A percentile compares a stretch with the other conserved stretches of the same genome.
Evolutionary conservation across 2,888 invertebrate genomes (phyloP).

Genomic region (Heliothis peltigera): DNA sequence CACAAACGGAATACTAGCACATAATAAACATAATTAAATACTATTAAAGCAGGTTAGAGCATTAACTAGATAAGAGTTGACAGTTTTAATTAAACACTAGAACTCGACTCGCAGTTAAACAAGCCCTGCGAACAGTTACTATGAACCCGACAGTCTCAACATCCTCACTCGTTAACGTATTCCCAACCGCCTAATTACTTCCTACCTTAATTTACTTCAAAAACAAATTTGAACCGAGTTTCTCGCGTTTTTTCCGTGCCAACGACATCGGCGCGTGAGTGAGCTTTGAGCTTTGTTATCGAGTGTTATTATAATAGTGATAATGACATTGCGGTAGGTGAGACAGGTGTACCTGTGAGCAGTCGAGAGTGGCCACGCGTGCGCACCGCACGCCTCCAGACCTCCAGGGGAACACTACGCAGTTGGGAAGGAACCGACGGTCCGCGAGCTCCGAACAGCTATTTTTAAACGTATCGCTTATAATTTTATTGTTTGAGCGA

Average conservation of each 20-base stretch:
- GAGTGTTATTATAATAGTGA: constrained; percentile 83
- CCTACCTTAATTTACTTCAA: constrained; percentile 58
- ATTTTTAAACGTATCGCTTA: constrained; percentile 86
- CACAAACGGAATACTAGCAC: constrained; percentile 24
- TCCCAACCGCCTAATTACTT: constrained; percentile 67
- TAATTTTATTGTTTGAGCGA: constrained; percentile 89
- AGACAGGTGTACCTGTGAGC: constrained; percentile 86
- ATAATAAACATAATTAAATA: constrained; percentile 40
- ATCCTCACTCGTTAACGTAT: constrained; percentile 65
- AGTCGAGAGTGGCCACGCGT: constrained; percentile 77
- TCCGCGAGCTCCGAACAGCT: constrained; percentile 74
- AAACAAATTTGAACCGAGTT: constrained; percentile 60
- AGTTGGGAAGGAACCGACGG: constrained; percentile 68
- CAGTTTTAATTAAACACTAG: constrained; percentile 47
- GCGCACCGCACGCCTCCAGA: constrained; percentile 85
- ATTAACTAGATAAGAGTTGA: constrained; percentile 34
- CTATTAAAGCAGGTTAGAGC: constrained; percentile 26
- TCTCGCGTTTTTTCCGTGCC: constrained; percentile 61
- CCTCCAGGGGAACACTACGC: constrained; percentile 80
- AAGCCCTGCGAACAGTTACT: constrained; percentile 42
- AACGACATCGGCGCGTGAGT: constrained; percentile 67
- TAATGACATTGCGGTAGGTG: constrained; percentile 87
- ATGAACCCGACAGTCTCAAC: constrained; percentile 37
- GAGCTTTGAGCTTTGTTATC: constrained; percentile 79
- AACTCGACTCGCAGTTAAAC: constrained; percentile 38